A percentile compares a stretch with the other conserved stretches of the same genome.
Evolutionary conservation across 2,113 vertebrate genomes (phyloP).

Genomic region (Orycteropus afer): DNA sequence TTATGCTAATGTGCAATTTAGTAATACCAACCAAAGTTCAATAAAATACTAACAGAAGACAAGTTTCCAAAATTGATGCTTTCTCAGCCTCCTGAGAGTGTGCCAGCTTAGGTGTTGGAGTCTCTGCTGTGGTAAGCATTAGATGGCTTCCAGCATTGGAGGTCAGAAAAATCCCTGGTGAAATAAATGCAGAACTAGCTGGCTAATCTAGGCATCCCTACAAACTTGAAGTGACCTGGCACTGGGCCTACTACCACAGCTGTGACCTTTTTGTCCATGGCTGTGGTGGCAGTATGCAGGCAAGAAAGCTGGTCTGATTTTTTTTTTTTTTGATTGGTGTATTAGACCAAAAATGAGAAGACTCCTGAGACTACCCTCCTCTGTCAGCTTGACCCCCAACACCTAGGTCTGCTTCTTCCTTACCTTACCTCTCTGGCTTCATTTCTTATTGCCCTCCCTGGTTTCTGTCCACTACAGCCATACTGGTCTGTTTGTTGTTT

Average conservation of each 20-base stretch:
- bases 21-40: neutral
- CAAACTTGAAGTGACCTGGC: slow-evolving; percentile 29
- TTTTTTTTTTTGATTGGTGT: neutral
- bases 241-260: neutral
- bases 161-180: slow-evolving; percentile 5
- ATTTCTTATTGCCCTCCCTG: neutral
- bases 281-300: neutral
- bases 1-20: neutral
- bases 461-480: neutral
- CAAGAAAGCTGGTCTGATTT: neutral
- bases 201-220: slow-evolving; percentile 18
- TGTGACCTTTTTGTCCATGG: slow-evolving; percentile 16
- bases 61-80: slow-evolving; percentile 22
- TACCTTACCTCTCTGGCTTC: neutral
- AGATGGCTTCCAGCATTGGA: slow-evolving; percentile 7
- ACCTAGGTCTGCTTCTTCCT: neutral
- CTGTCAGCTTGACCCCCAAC: no score
- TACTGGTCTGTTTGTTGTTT: neutral
- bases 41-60: slow-evolving; percentile 17
- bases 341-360: neutral
- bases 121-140: slow-evolving; percentile 40
- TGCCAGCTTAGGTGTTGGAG: slow-evolving; percentile 29
- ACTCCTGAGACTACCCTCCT: neutral
- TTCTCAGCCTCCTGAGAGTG: neutral
- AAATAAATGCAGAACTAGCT: neutral